These are phyloP conservation scores for Planococcus citri DNA, from an alignment of 1,140 invertebrate species.

Conservation along the genomic window DNA sequence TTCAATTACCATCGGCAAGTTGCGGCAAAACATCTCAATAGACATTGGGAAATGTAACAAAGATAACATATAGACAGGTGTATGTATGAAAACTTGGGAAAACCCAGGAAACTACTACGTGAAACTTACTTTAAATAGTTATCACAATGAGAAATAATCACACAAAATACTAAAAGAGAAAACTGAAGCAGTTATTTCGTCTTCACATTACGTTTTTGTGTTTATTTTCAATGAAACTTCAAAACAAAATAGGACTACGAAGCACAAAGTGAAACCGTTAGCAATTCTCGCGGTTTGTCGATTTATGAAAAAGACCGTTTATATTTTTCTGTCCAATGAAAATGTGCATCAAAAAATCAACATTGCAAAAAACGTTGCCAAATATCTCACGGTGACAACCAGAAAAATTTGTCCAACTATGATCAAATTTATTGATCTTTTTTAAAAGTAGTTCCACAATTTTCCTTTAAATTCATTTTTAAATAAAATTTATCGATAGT, in stretches of 20 bases:
- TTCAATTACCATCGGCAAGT: too few relatives aligned
- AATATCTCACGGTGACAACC: not conserved
- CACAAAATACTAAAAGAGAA: not conserved
- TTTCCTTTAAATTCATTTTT: too few relatives aligned
- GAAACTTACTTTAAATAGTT: not conserved
- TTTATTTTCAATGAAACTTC: not conserved
- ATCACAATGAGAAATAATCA: not conserved
- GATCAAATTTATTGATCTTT: too few relatives aligned
- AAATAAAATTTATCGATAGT: too few relatives aligned
- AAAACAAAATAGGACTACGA: not conserved
- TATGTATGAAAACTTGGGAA: not conserved
- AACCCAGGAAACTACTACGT: not conserved
- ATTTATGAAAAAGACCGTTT: not conserved
- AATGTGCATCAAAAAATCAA: not conserved
- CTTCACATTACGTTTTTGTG: not conserved
- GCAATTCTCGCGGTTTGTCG: slow-evolving; percentile 10
- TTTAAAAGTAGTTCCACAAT: too few relatives aligned
- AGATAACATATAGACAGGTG: not conserved
- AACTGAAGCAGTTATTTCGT: not conserved
- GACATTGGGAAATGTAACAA: not conserved
- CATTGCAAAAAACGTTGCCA: not conserved
- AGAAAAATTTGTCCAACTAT: too few relatives aligned
- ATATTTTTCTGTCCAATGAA: slow-evolving; percentile 6
- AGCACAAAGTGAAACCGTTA: not conserved
- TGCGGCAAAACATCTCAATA: not conserved